Evolutionary conservation across 1,140 invertebrate species (phyloP).

Genomic region (Acromyrmex heyeri): DNA sequence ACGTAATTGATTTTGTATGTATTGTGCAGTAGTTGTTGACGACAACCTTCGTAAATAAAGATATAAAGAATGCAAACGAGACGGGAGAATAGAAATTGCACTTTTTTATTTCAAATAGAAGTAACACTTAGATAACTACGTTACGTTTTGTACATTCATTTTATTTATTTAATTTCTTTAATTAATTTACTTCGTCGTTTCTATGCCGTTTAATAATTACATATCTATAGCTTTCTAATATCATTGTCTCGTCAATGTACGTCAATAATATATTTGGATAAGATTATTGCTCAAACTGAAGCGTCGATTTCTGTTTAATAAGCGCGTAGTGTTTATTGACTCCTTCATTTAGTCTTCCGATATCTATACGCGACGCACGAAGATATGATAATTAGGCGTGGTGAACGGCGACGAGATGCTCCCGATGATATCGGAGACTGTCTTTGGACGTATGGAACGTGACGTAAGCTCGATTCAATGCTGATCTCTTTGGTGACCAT

Average conservation of each 20-base stretch:
- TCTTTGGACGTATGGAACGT: constrained; percentile 62
- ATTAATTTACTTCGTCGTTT: not conserved
- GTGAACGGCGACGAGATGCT: constrained; percentile 71
- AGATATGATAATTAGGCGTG: constrained; percentile 72
- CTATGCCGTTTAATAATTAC: not conserved
- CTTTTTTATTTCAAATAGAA: not conserved
- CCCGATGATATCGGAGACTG: constrained; percentile 71
- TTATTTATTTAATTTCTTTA: not conserved
- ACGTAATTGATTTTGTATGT: constrained; percentile 29
- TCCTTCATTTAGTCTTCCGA: not conserved
- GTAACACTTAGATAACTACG: not conserved
- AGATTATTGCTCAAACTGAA: not conserved
- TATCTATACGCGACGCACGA: constrained; percentile 15
- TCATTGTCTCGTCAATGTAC: not conserved
- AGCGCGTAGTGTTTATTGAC: not conserved
- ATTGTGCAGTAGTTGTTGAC: constrained; percentile 42
- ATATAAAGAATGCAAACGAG: not conserved
- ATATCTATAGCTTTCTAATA: not conserved
- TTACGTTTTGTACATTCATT: not conserved
- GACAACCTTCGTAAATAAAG: constrained; percentile 11
- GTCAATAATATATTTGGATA: not conserved
- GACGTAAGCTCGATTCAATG: constrained; percentile 75
- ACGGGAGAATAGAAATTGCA: not conserved
- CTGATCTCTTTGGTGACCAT: constrained; percentile 58
- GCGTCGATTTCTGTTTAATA: not conserved